Conservation (phyloP, 2,113 vertebrate species). For the Phrynocephalus versicolor region DNA sequence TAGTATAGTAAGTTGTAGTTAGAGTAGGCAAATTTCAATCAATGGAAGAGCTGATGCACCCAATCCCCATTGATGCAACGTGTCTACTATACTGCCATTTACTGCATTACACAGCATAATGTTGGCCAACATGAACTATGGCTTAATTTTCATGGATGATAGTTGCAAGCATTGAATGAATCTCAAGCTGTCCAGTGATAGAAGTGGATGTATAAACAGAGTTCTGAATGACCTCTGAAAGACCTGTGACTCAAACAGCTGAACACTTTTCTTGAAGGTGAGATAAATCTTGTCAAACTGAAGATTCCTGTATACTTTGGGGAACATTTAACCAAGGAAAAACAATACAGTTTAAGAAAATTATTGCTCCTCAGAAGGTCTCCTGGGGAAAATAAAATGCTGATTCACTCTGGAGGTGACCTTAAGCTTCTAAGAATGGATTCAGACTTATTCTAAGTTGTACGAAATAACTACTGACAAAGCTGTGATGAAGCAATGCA, state of each 20-base stretch:
- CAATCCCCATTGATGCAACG: too few species aligned
- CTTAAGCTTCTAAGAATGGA: not conserved
- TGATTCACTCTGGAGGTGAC: not conserved
- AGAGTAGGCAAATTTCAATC: too few species aligned
- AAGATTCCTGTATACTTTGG: constrained; percentile 18
- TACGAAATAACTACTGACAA: constrained; percentile 17
- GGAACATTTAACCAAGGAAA: constrained; percentile 31
- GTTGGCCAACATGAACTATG: not conserved
- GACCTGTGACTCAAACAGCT: not conserved
- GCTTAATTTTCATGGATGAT: not conserved
- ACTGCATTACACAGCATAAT: too few species aligned
- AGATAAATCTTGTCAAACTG: not conserved
- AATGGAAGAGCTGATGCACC: too few species aligned
- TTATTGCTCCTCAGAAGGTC: not conserved
- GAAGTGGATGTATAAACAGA: not conserved
- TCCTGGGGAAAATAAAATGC: constrained; percentile 17
- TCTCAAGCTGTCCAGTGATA: not conserved
- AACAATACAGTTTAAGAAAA: constrained; percentile 15
- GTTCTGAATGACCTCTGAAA: not conserved
- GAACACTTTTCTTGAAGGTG: constrained; percentile 1
- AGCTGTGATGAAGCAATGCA: constrained; percentile 24
- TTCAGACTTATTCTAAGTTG: constrained; percentile 9
- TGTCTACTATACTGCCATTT: too few species aligned
- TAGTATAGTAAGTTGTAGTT: too few species aligned
- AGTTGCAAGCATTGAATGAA: not conserved